A percentile compares a stretch with the other conserved stretches of the same genome.
phyloP scores from a whole-genome alignment of 2,797 vertebrate species.

The Benthosema pterotum region DNA sequence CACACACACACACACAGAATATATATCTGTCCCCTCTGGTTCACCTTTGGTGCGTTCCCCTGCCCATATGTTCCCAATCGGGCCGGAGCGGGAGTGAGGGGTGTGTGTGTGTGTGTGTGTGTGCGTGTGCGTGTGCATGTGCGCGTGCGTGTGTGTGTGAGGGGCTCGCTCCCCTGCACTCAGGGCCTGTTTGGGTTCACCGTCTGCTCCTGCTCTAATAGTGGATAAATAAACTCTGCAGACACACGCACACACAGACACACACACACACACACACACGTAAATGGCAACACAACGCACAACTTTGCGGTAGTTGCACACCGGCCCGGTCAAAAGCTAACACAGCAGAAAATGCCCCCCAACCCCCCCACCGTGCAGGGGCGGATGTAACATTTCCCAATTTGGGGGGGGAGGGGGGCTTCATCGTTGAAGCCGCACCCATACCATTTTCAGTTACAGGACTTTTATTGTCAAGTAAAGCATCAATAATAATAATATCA shows the following conservation, averaged over 20 bases:
- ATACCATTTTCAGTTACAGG: no score
- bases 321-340: conserved; percentile 69
- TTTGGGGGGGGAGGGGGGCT: no score
- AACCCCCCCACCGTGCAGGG: no score
- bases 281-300: neutral
- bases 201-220: conserved; percentile 76
- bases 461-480: no score
- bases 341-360: conserved; percentile 74
- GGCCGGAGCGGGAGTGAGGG: conserved; percentile 9
- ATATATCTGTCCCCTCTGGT: conserved; percentile 37
- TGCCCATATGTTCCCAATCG: conserved; percentile 75
- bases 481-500: no score
- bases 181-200: conserved; percentile 76
- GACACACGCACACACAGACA: conserved; percentile 33
- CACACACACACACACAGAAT: no score
- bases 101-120: neutral
- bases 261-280: neutral
- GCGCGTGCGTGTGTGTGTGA: neutral
- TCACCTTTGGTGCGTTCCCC: conserved; percentile 61
- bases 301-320: conserved; percentile 59
- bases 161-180: no score
- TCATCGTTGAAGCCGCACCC: no score
- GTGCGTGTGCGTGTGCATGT: conserved; percentile 1
- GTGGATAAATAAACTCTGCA: conserved; percentile 82
- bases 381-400: no score